These are phyloP conservation scores for Nycticebus coucang DNA, from an alignment of 2,113 vertebrate genomes.

Conservation along the genomic window DNA sequence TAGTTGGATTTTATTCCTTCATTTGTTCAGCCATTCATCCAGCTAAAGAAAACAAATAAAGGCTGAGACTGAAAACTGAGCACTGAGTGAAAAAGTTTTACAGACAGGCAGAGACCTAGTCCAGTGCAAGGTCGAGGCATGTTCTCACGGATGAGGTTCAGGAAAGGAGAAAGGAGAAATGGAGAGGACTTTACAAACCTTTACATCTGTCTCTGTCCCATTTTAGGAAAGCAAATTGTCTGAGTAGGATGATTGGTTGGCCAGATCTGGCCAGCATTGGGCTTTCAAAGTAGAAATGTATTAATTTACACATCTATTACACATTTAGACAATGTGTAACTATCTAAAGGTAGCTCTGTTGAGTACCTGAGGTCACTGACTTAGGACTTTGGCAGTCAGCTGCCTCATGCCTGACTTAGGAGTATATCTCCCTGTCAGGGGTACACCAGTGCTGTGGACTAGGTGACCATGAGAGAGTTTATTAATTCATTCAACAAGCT, in stretches of 20 bases:
- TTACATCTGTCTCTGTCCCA: not conserved
- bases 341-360: not conserved
- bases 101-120: not conserved
- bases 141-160: not conserved
- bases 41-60: not conserved
- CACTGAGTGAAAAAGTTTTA: not conserved
- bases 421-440: not conserved
- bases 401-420: not conserved
- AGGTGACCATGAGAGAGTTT: not conserved
- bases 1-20: not conserved
- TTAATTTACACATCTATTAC: not conserved
- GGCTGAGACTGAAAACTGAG: not conserved
- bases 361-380: not conserved
- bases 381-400: not conserved
- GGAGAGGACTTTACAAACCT: not conserved
- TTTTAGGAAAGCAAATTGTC: not conserved
- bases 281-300: not conserved
- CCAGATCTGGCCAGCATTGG: not conserved
- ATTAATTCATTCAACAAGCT: not conserved
- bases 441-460: not conserved
- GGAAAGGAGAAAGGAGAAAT: not conserved
- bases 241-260: not conserved
- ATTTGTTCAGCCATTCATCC: not conserved
- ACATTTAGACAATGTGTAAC: not conserved
- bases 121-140: not conserved